phyloP scores from a whole-genome alignment of 2,797 vertebrate genomes.

The Lemur catta region DNA sequence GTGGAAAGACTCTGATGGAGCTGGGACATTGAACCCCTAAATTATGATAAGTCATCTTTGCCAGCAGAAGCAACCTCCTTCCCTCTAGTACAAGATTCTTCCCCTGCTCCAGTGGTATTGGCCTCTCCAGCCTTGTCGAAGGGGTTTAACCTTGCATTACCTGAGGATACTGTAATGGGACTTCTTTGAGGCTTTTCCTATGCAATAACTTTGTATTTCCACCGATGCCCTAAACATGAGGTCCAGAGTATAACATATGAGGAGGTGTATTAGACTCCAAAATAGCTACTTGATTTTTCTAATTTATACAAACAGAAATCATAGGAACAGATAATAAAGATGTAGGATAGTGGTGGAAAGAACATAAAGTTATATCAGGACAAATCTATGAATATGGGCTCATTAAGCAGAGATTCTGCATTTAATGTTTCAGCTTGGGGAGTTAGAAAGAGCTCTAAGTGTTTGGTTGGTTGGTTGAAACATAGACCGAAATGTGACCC shows the following conservation, averaged over 20 bases:
- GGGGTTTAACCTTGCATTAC: background rate
- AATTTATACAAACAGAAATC: background rate
- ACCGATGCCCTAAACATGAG: fast-evolving
- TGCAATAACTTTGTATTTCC: background rate
- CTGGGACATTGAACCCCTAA: background rate
- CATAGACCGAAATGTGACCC: background rate
- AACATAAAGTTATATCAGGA: background rate
- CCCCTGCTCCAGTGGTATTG: background rate
- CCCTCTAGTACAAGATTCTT: background rate
- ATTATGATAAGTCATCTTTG: background rate
- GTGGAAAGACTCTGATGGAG: background rate
- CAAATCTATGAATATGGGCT: background rate
- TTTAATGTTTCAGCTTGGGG: background rate
- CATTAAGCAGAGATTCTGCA: background rate
- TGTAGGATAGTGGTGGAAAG: background rate
- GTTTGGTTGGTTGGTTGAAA: background rate
- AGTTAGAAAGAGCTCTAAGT: background rate
- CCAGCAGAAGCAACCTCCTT: background rate
- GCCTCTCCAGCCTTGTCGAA: background rate
- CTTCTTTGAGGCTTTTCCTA: background rate
- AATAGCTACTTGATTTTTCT: background rate
- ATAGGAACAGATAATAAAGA: background rate
- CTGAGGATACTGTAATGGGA: background rate
- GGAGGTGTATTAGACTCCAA: background rate
- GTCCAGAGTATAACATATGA: background rate